phyloP scores from a whole-genome alignment of 2,888 invertebrate species.

The Hermaeophaga mercurialis region DNA sequence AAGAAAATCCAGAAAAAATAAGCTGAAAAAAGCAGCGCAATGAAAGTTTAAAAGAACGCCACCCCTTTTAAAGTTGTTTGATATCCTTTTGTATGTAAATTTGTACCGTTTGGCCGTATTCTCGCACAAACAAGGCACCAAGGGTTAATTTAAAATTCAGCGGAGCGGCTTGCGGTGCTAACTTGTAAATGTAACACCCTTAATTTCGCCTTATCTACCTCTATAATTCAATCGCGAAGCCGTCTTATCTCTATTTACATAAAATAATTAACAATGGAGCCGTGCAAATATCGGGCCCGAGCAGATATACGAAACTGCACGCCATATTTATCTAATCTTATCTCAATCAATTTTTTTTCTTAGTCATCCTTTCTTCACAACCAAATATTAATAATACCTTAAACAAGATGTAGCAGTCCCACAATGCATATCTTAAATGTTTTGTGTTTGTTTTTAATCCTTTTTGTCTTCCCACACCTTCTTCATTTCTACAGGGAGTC shows the following conservation, averaged over 20 bases:
- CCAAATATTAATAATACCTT: too few species aligned
- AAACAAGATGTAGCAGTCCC: too few species aligned
- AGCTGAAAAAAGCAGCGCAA: conserved; percentile 31
- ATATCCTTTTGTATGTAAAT: conserved; percentile 47
- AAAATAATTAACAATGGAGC: conserved; percentile 44
- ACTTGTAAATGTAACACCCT: conserved; percentile 51
- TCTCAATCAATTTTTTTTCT: too few species aligned
- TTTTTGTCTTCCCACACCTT: too few species aligned
- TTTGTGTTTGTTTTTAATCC: too few species aligned
- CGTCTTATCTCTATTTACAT: conserved; percentile 46
- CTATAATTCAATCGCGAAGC: conserved; percentile 48
- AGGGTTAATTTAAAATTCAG: conserved; percentile 46
- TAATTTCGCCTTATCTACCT: conserved; percentile 47
- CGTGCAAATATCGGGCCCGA: not conserved
- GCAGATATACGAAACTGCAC: not conserved
- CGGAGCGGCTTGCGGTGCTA: conserved; percentile 45
- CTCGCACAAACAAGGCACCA: conserved; percentile 32
- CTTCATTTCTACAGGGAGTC: too few species aligned
- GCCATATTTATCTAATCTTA: not conserved
- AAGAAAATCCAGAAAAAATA: not conserved
- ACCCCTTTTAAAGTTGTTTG: conserved; percentile 35
- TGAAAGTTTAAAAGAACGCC: conserved; percentile 37
- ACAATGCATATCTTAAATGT: too few species aligned
- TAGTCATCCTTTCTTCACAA: too few species aligned
- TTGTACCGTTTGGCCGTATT: conserved; percentile 32